Conservation (phyloP, 2,888 invertebrate genomes). For the Drosophila imparisetae region DNA sequence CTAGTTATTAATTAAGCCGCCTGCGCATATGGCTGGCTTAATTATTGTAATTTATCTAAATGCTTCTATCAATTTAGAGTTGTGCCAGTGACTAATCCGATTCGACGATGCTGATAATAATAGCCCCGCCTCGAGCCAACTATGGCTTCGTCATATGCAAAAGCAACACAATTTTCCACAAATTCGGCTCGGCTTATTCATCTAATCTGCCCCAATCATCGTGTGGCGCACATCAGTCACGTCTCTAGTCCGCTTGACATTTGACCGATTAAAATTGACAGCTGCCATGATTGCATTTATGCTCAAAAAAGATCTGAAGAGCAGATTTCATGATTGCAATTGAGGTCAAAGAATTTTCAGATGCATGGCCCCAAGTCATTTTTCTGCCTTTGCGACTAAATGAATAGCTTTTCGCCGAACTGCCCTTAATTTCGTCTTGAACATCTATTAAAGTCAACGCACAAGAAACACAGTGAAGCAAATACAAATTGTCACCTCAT, state of each 20-base stretch:
- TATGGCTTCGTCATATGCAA: constrained; percentile 59
- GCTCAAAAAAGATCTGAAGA: constrained; percentile 50
- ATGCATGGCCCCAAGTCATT: constrained; percentile 20
- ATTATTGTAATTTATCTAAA: constrained; percentile 76
- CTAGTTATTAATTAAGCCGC: constrained; percentile 71
- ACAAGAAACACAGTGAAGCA: constrained; percentile 9
- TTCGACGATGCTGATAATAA: constrained; percentile 27
- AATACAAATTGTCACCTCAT: constrained; percentile 19
- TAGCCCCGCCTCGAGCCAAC: constrained; percentile 14
- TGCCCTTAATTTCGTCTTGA: constrained; percentile 47
- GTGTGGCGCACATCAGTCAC: constrained; percentile 52
- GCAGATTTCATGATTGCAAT: constrained; percentile 45
- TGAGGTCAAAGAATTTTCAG: constrained; percentile 31
- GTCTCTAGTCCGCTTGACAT: constrained; percentile 56
- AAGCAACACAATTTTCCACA: constrained; percentile 51
- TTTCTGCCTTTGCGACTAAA: constrained; percentile 5
- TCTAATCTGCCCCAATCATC: constrained; percentile 56
- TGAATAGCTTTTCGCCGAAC: constrained; percentile 27
- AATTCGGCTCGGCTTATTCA: constrained; percentile 63
- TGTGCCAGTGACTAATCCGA: constrained; percentile 46
- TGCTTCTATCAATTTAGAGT: constrained; percentile 59
- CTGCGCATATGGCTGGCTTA: constrained; percentile 67
- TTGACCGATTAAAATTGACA: constrained; percentile 76
- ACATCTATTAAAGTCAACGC: constrained; percentile 44
- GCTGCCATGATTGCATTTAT: constrained; percentile 74